Conservation (phyloP, 2,113 vertebrate species). For the Piaya cayana region DNA sequence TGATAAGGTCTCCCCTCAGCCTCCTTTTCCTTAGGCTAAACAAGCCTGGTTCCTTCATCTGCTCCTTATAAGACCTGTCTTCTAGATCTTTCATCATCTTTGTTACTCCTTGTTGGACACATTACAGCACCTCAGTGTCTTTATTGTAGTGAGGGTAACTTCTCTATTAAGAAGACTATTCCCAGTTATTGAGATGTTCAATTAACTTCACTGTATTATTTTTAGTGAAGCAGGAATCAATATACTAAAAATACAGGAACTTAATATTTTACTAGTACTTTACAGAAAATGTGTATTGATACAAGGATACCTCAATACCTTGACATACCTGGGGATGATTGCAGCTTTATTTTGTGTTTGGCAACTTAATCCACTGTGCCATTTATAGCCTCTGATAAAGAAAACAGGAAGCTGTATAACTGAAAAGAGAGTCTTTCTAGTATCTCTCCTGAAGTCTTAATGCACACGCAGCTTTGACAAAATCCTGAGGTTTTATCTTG, state of each 20-base stretch:
- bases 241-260: background rate
- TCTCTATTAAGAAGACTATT: too few relatives aligned
- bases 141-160: too few relatives aligned
- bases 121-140: too few relatives aligned
- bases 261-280: background rate
- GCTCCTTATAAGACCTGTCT: too few relatives aligned
- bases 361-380: background rate
- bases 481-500: background rate
- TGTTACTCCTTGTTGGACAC: too few relatives aligned
- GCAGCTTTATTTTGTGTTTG: background rate
- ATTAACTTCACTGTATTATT: background rate
- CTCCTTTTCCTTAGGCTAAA: too few relatives aligned
- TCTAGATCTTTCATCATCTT: too few relatives aligned
- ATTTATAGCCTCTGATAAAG: background rate
- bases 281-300: background rate
- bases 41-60: too few relatives aligned
- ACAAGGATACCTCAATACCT: background rate
- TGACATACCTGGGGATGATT: background rate
- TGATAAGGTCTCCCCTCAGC: too few relatives aligned
- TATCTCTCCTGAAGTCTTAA: background rate
- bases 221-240: background rate
- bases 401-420: background rate
- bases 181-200: background rate
- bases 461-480: background rate
- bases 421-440: background rate